Evolutionary conservation across 1,140 invertebrate species (phyloP), one percentile per base, ranked within the genome.

Genomic region (Drosophila lowei): DNA sequence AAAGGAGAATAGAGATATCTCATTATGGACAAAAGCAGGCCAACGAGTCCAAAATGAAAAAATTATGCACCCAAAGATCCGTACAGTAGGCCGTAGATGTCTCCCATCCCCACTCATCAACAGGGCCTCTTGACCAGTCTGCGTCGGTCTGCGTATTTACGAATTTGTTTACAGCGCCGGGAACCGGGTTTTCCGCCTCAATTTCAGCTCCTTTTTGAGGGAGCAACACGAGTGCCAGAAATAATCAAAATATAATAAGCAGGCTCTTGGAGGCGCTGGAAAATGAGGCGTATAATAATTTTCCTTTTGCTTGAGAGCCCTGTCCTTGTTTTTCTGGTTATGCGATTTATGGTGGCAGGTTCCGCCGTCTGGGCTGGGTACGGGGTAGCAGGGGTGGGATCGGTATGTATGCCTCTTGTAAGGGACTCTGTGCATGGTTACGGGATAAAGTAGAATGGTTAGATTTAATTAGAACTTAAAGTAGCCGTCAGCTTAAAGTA

Each of bases 171-270:
- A 85, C 81, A 85, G 64, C 77, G 63, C 60, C 66, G 60, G 48
- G 43, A 6, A 49, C 28, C 46, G 21, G 50, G 42, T 30, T 28
- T 49, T 38, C 50, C 43, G 71, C 43, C 52, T 18, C 50, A 52
- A 75, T 30, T 46, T 41, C 38, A 46, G 30, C 8, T 59, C 46
- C 42, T 52, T 53, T 42, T 30, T 23, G 34, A 42, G 53, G 13
- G 50, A 25, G 41, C 8, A 63, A 74, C 77, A 85, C 81, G 81
- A 83, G 65, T 86, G 81, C 83, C 61, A 72, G 75, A 86, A 71
- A 86, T 86, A 86, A 86, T 86, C 81, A 86, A 80, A 86, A 71
- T 71, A 78, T 86, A 86, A 86, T 86, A 86, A 86, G 81, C 83
- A 74, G 77, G 57, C 77, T 80, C 81, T 86, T 77, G 55, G 64